phyloP scores from a whole-genome alignment of 53 echinoderm and acorn worm species.

The Holothuria leucospilota region DNA sequence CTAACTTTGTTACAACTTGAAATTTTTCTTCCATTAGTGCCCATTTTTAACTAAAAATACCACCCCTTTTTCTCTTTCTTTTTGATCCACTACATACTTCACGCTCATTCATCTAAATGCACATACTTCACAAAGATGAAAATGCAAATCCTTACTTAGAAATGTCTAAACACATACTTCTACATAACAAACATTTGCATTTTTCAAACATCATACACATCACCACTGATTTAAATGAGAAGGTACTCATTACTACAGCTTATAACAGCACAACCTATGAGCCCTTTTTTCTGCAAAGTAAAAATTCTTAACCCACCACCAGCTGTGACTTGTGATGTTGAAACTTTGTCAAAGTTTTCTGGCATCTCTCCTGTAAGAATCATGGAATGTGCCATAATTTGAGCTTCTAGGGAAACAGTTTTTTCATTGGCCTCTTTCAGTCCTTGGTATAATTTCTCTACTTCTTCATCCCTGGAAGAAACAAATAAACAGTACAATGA shows the following conservation, averaged over 20 bases:
- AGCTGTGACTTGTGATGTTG: constrained; percentile 48
- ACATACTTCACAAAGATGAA: too few species aligned
- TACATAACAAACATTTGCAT: neutral
- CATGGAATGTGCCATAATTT: constrained; percentile 81
- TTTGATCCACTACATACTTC: too few species aligned
- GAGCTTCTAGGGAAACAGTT: constrained; percentile 66
- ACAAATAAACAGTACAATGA: neutral
- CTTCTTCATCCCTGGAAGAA: constrained; percentile 60
- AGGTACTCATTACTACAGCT: too few species aligned
- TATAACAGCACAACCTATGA: too few species aligned
- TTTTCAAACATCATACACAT: neutral
- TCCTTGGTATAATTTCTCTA: constrained; percentile 61
- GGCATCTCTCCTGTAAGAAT: constrained; percentile 82
- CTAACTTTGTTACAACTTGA: neutral
- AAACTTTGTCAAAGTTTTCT: constrained; percentile 68
- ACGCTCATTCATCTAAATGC: too few species aligned
- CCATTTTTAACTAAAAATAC: neutral
- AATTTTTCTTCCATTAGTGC: neutral
- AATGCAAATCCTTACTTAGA: too few species aligned
- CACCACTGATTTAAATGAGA: neutral
- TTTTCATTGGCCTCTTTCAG: constrained; percentile 67
- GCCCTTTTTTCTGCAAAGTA: too few species aligned
- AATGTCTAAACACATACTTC: too few species aligned
- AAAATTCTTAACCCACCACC: constrained; percentile 53
- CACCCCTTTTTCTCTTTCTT: too few species aligned